Evolutionary conservation across 2,888 invertebrate species (phyloP), one percentile per base, ranked within the genome.

Genomic region (Spatulosminthurus flaviceps): DNA sequence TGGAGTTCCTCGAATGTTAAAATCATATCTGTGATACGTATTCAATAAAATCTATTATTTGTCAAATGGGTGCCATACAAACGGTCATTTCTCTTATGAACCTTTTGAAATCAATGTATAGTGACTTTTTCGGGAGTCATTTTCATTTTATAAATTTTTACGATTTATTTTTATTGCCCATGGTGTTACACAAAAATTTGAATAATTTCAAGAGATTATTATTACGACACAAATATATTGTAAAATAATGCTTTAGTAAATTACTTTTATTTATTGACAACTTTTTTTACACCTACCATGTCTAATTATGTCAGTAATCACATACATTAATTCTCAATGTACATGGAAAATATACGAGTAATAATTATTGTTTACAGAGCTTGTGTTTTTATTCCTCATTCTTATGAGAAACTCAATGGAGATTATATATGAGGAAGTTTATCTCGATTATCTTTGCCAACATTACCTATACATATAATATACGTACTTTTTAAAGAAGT

Each of bases 161-260:
- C 28, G 4, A 67, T 67, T 67, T 67, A 67, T 67, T 67, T 51
- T 34, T 64, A 64, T 64, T 67, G 13, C 28, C 67, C 67, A 67
- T 28, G 64, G 21, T 64, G 67, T 67, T 67, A 67, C 28, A 67
- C 51, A n/a, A 51, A n/a, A n/a, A n/a, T n/a, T 51, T n/a, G n/a
- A 51, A 51, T 51, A 51, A 51, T 51, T 13, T 34, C 34, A 34
- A 34, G 34, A 9, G 34, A 34, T 34, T 34, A 64, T 64, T 21
- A 21, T 64, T 16, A 67, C 67, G 24, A 67, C 28, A 13, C 28
- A 67, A 34, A 70, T n/a, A n/a, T n/a, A n/a, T 16, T 34, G 42
- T 41, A 41, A 70, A 70, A 70, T 70, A 41, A 22, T 41, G 70
- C 42, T 41, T 70, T 70, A 70, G 42, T 42, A 34, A 70, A 69